Evolutionary conservation across 2,888 invertebrate genomes (phyloP).

Genomic region (Microdon myrmicae): DNA sequence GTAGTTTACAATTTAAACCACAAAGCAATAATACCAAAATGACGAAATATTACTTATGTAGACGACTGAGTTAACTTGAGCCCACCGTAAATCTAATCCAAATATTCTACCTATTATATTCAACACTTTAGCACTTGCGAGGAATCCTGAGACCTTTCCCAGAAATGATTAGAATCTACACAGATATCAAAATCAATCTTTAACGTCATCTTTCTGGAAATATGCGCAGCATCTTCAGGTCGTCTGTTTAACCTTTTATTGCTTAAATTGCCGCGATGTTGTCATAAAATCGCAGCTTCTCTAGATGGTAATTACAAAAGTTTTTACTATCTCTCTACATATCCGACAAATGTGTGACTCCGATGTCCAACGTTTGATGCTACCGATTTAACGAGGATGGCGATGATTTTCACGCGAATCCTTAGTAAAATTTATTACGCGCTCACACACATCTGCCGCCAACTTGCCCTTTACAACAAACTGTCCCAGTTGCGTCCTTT

Average conservation of each 20-base stretch:
- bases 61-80: too few relatives aligned
- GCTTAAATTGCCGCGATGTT: too few relatives aligned
- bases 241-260: too few relatives aligned
- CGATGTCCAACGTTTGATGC: conserved; percentile 34
- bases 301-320: conserved; percentile 41
- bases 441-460: too few relatives aligned
- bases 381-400: conserved; percentile 39
- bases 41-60: too few relatives aligned
- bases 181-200: conserved; percentile 16
- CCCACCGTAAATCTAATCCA: too few relatives aligned
- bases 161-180: conserved; percentile 2
- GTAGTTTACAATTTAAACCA: too few relatives aligned
- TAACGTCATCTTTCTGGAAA: conserved; percentile 19
- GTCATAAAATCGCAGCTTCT: too few relatives aligned
- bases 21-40: too few relatives aligned
- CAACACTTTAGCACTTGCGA: too few relatives aligned
- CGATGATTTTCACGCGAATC: conserved; percentile 42
- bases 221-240: conserved; percentile 10
- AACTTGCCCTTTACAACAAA: conserved; percentile 28
- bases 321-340: conserved; percentile 44
- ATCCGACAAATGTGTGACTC: conserved; percentile 18
- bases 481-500: conserved; percentile 32
- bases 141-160: too few relatives aligned
- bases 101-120: too few relatives aligned
- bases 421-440: conserved; percentile 45